Evolutionary conservation across 2,113 vertebrate species (phyloP), one percentile per base, ranked within the genome.

Genomic region (Anoura caudifer): DNA sequence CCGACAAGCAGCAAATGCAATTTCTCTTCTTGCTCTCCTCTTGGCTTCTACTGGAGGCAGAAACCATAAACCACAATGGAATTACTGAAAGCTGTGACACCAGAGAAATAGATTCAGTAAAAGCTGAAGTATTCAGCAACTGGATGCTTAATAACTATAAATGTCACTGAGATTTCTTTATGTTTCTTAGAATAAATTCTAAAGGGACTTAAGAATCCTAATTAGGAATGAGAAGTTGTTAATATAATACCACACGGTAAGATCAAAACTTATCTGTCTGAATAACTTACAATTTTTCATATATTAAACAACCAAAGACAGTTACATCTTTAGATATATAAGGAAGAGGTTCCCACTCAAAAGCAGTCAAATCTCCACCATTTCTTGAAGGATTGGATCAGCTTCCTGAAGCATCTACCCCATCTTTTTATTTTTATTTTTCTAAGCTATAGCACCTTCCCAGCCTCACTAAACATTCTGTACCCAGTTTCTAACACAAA

Each of bases 201-300:
- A 82, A 91, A 79, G 10, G 2, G 16, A 76, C 9, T 89, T 82
- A 88, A 65, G 43, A 76, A 38, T 94, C 52, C 56, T 81, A 88
- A 79, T 80, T 47, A 96, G 73, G 54, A 91, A 56, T 50, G 20
- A 95, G 59, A 14, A 85, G 36, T 82, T 83, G 10, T 87, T 85
- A 67, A 52, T 36, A 70, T 36, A 73, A 83, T 45, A 26, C 52
- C 69, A 70, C 16, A 61, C 11, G 10, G 15, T 45, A 91, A 79
- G 59, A 79, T 45, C 38, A 91, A 54, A 41, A 76, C 20, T 52
- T 72, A 50, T 33, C 16, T 93, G 24, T 50, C 45, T 85, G 31
- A 92, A 61, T 87, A 86, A 82, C 63, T 79, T 84, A 36, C 7
- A 33, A 82, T 47, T 95, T 96, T 50, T 90, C 31, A 94, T 19